Conservation (phyloP, 92 coral and sea anemone genomes). For the Porites lobata region DNA sequence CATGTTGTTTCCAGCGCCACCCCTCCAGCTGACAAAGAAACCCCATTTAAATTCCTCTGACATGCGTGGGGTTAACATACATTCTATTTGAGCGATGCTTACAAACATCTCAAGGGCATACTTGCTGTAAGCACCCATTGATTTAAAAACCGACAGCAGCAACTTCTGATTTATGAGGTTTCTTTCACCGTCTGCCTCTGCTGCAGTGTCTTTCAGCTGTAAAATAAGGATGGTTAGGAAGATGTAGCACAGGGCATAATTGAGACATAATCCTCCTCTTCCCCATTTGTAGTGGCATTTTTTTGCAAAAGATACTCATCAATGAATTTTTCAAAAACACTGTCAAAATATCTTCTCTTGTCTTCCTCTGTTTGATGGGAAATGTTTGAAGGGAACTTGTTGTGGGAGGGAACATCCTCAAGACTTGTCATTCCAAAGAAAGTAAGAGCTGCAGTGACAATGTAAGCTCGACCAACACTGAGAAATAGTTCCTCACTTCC, state of each 20-base stretch:
- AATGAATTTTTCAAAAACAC: slow-evolving; percentile 37
- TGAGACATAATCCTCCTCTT: slow-evolving; percentile 62
- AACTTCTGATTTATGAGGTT: slow-evolving; percentile 54
- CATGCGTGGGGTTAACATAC: slow-evolving; percentile 65
- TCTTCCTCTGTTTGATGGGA: slow-evolving; percentile 18
- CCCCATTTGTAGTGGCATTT: slow-evolving; percentile 6
- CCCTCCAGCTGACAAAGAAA: slow-evolving; percentile 78
- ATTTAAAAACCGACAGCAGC: no score
- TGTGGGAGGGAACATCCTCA: slow-evolving; percentile 50
- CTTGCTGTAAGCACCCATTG: slow-evolving; percentile 10
- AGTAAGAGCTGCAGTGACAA: slow-evolving; percentile 67
- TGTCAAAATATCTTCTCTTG: slow-evolving; percentile 33
- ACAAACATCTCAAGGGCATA: slow-evolving; percentile 84
- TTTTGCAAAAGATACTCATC: slow-evolving; percentile 44
- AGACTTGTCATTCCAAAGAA: slow-evolving; percentile 71
- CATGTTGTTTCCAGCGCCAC: slow-evolving; percentile 74
- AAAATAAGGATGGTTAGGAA: slow-evolving; percentile 75
- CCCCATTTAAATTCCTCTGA: slow-evolving; percentile 65
- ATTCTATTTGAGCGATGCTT: slow-evolving; percentile 73
- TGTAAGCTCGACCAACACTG: slow-evolving; percentile 76
- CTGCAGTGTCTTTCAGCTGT: slow-evolving; percentile 11
- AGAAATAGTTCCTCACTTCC: no score
- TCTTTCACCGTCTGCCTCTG: slow-evolving; percentile 81
- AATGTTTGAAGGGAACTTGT: slow-evolving; percentile 34
- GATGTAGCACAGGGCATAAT: slow-evolving; percentile 76